Evolutionary conservation across 2,888 invertebrate species (phyloP), one percentile per base, ranked within the genome.

Genomic region (Eupithecia centaureata): DNA sequence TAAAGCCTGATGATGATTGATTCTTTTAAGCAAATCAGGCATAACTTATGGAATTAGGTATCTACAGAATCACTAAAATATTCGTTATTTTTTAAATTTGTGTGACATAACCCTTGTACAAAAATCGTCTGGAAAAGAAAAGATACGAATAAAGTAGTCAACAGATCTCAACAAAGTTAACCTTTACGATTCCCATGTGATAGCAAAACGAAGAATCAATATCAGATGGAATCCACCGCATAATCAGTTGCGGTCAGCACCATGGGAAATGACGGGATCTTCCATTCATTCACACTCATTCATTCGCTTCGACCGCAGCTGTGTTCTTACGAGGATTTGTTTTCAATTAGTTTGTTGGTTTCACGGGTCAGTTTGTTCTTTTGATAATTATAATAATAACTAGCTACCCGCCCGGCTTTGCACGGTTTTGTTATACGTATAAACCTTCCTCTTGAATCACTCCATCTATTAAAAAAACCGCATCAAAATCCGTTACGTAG

Each of bases 171-270:
- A 22, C 1, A 47, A 67, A 42, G n/a, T 18, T 62, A 72, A 74
- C 73, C 70, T 68, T 68, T 35, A 59, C 52, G 69, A 74, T 77
- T 74, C 71, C 61, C 76, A 74, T 72, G 68, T 66, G 69, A 65
- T 70, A 71, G 62, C 62, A 74, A 68, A 72, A 74, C 56, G 67
- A 64, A 35, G 62, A 77, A 69, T 74, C 73, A 67, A 73, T 73
- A 76, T 72, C 63, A 67, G 42, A 63, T 52, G 61, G 59, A 66
- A 65, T 27, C 47, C 38, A 81, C 81, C 80, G 61, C 79, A 75
- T 77, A 77, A 80, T 78, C 61, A 64, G 52, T 38, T 82, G 82
- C 67, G 82, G 82, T 81, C 33, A 13, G 42, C 60, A 33, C 65
- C 68, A 69, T 75, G 75, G 73, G 75, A 75, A 57, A 32, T 30